phyloP scores from a whole-genome alignment of 1,140 invertebrate genomes.

The Magallana gigas region DNA sequence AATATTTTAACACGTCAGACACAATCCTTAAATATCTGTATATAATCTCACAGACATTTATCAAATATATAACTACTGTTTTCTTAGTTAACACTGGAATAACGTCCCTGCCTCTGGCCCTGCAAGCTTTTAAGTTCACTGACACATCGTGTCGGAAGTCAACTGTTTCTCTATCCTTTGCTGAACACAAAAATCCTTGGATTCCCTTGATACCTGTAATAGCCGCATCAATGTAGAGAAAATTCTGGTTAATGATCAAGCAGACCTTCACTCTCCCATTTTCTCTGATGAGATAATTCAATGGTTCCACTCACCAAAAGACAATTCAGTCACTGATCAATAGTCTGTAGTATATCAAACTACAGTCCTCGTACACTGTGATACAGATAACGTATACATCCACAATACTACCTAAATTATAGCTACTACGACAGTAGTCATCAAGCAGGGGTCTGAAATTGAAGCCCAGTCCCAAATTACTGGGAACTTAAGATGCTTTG shows the following conservation, averaged over 20 bases:
- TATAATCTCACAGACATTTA: too few species aligned
- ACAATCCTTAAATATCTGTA: too few species aligned
- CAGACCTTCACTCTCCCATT: neutral
- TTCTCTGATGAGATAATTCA: conserved; percentile 14
- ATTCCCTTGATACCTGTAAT: neutral
- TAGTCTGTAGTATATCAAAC: neutral
- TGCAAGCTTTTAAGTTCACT: neutral
- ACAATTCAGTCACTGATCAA: neutral
- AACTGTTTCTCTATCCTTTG: neutral
- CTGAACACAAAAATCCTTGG: neutral
- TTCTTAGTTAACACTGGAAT: too few species aligned
- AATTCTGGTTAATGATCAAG: conserved; percentile 32
- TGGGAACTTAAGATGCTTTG: neutral
- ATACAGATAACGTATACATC: too few species aligned
- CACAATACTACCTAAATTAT: too few species aligned
- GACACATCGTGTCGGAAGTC: neutral
- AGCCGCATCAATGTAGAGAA: conserved; percentile 1
- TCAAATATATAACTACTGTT: too few species aligned
- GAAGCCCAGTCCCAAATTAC: neutral
- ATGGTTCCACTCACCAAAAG: neutral
- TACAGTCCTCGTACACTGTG: too few species aligned
- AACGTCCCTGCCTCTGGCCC: neutral
- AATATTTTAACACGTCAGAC: too few species aligned
- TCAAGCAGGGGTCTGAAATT: neutral
- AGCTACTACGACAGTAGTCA: too few species aligned